Conservation (phyloP, 2,888 invertebrate species). For the Idaea biselata region DNA sequence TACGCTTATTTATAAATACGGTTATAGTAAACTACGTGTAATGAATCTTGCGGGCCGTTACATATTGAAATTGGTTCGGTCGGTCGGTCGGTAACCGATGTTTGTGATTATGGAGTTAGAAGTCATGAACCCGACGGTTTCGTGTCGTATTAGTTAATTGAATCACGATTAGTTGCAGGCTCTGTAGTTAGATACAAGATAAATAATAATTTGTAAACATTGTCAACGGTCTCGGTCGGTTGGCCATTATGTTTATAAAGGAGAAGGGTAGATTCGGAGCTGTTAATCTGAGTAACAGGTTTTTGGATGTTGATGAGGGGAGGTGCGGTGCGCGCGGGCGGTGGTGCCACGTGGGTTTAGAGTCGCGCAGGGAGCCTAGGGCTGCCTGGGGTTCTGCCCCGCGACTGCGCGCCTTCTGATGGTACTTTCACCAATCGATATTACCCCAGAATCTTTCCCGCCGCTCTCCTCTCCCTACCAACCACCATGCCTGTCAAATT, state of each 20-base stretch:
- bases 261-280: slow-evolving; percentile 18
- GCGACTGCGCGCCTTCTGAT: slow-evolving; percentile 64
- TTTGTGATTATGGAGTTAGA: background rate
- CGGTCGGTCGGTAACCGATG: background rate
- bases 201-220: slow-evolving; percentile 21
- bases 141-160: background rate
- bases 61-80: background rate
- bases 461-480: slow-evolving; percentile 60
- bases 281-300: slow-evolving; percentile 29
- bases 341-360: slow-evolving; percentile 25
- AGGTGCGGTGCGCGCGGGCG: slow-evolving; percentile 23
- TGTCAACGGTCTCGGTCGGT: background rate
- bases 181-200: background rate
- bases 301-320: slow-evolving; percentile 30
- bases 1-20: slow-evolving; percentile 24
- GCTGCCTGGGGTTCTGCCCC: slow-evolving; percentile 58
- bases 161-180: background rate
- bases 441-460: slow-evolving; percentile 67
- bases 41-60: background rate
- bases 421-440: slow-evolving; percentile 68
- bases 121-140: background rate
- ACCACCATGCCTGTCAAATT: slow-evolving; percentile 66
- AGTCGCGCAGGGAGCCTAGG: slow-evolving; percentile 33
- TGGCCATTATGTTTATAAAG: background rate
- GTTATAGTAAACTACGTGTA: background rate